Evolutionary conservation across 2,113 vertebrate genomes (phyloP).

Genomic region (Antennarius striatus): DNA sequence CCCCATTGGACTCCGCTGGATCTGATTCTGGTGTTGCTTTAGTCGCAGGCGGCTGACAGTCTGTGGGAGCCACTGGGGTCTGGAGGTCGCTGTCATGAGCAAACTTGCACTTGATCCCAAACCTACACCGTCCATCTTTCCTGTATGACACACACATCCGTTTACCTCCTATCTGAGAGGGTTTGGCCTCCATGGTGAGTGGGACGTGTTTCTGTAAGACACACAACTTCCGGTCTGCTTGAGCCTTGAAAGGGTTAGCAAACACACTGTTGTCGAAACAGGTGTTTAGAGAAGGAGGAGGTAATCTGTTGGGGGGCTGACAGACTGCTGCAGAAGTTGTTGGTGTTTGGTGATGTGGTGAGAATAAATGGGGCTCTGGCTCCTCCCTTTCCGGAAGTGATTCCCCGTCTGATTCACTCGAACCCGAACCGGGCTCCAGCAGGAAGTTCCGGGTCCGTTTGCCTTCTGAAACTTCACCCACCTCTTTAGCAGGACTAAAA

Average conservation of each 20-base stretch:
- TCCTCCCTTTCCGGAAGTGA: conserved; percentile 45
- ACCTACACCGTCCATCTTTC: conserved; percentile 80
- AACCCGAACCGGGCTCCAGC: conserved; percentile 70
- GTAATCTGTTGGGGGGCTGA: conserved; percentile 59
- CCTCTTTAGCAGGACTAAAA: conserved; percentile 27
- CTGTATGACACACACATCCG: conserved; percentile 79
- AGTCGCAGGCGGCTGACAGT: conserved; percentile 3
- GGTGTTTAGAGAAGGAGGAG: conserved; percentile 68
- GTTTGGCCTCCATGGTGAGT: conserved; percentile 76
- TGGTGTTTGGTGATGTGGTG: not conserved
- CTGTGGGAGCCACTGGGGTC: conserved; percentile 28
- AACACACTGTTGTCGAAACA: conserved; percentile 77
- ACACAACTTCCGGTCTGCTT: conserved; percentile 74
- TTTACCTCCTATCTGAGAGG: conserved; percentile 77
- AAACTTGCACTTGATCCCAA: conserved; percentile 83
- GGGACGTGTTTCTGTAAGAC: conserved; percentile 83
- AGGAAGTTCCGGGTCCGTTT: conserved; percentile 72
- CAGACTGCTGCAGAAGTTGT: not conserved
- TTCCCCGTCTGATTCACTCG: conserved; percentile 70
- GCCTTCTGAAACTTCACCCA: not conserved
- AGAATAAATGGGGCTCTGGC: not conserved
- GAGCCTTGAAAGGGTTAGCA: conserved; percentile 79
- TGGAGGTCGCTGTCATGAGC: conserved; percentile 84
- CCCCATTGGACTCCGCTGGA: not conserved
- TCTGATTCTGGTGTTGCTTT: conserved; percentile 23